Percentiles rank a stretch among this genome's conserved stretches.
Conservation (phyloP, 2,113 vertebrate genomes). For the Oncorhynchus clarkii region DNA sequence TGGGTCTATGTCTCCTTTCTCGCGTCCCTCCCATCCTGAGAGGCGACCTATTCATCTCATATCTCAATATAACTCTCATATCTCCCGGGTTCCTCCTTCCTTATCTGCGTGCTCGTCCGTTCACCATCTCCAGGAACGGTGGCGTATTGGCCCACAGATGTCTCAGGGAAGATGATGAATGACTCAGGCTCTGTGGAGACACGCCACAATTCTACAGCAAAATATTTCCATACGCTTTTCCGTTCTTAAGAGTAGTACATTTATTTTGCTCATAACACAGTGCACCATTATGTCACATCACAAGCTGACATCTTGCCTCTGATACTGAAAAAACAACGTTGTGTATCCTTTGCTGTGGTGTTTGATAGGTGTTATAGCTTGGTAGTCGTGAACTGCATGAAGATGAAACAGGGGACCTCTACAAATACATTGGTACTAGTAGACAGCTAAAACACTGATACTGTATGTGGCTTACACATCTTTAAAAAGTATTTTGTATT, state of each 20-base stretch:
- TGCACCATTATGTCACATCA: neutral
- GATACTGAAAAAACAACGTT: no score
- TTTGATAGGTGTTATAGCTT: no score
- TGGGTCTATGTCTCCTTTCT: neutral
- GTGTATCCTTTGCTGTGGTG: no score
- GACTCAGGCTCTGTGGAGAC: neutral
- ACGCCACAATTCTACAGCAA: neutral
- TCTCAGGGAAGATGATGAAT: slow-evolving; percentile 5
- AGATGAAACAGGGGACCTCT: no score
- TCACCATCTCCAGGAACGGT: neutral
- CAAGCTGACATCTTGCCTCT: neutral
- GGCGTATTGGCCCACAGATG: neutral
- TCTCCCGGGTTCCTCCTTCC: neutral
- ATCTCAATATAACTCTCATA: neutral
- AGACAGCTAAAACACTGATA: no score
- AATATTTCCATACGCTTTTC: neutral
- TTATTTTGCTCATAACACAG: neutral
- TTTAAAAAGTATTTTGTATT: no score
- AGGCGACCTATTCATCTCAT: neutral
- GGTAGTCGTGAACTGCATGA: no score
- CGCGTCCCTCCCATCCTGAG: neutral
- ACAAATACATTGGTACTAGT: no score
- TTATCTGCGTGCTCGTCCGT: neutral
- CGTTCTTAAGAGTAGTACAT: neutral
- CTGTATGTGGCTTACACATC: no score